Base-by-base conservation (phyloP, 2,888 invertebrate genomes). In the Apocheima hispidaria region DNA sequence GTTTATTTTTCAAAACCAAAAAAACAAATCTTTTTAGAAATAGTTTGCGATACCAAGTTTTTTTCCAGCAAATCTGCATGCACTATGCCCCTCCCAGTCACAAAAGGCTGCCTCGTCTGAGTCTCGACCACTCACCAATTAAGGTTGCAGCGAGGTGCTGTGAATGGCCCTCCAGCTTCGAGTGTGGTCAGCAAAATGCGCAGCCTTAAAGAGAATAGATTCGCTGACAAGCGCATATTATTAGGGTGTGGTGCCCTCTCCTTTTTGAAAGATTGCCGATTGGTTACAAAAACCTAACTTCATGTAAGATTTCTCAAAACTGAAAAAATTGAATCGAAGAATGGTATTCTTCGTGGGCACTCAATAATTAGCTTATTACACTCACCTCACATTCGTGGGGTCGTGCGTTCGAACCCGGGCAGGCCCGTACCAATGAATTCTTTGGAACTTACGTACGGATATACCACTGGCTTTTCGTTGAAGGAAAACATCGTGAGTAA, bases 161-260 rank as follows among this genome's bases (percentile, higher is more conserved):
- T 36, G 35, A 28, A 51, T n/a, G 36, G 43, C 52, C 36, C 46
- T 58, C 14, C 16, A 36, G 48, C 18, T 12, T 49, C 35, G 35
- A 49, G 49, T 10, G 26, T n/a, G 57, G 57, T 57, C 52, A 52
- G 58, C 51, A 33, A 59, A 59, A 52, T 52, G 58, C 7, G 41
- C 57, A 57, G 18, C 36, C 14, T 51, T 28, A 26, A n/a, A 50
- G 43, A 46, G 26, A 40, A 55, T 41, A 12, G 43, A 41, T 20
- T 38, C 23, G 46, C 52, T 52, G 51, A 59, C 58, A 18, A 38
- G 30, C 28, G 28, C 18, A 21, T 36, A 23, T 6, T 46, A 36
- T 30, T 44, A 16, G 38, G 33, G 12, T 48, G 30, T n/a, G 30
- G 30, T 10, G 38, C 38, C 28, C 16, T 43, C n/a, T 28, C 14